These are phyloP conservation scores for Mycalesis mineus DNA, from an alignment of 2,888 invertebrate genomes.

Conservation along the genomic window DNA sequence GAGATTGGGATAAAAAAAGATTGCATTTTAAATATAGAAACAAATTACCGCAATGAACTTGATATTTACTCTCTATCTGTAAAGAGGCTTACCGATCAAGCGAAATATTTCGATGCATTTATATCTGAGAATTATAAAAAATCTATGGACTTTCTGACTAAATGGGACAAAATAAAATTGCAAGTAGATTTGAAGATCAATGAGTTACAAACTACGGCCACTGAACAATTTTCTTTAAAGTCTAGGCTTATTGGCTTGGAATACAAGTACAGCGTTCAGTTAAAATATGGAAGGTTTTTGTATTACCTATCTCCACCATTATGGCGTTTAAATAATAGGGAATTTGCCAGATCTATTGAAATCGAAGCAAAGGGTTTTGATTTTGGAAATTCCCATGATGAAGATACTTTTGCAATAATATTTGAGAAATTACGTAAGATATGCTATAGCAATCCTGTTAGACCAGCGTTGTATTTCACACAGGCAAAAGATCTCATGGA, in stretches of 20 bases:
- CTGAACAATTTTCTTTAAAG: constrained; percentile 50
- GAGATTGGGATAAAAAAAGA: constrained; percentile 67
- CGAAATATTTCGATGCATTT: constrained; percentile 78
- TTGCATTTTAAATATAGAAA: constrained; percentile 72
- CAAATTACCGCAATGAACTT: constrained; percentile 74
- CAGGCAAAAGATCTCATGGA: constrained; percentile 74
- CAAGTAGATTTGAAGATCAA: constrained; percentile 60
- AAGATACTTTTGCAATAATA: constrained; percentile 57
- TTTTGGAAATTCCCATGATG: constrained; percentile 52
- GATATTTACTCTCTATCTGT: constrained; percentile 65
- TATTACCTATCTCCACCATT: constrained; percentile 81
- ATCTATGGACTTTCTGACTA: constrained; percentile 75
- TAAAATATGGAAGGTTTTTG: constrained; percentile 83
- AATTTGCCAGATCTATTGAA: constrained; percentile 64
- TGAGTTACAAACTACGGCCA: constrained; percentile 64
- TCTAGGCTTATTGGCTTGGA: constrained; percentile 79
- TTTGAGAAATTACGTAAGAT: constrained; percentile 72
- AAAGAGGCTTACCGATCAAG: constrained; percentile 70
- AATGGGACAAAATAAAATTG: constrained; percentile 66
- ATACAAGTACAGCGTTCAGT: constrained; percentile 79
- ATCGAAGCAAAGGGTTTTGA: constrained; percentile 68
- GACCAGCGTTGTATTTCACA: constrained; percentile 77
- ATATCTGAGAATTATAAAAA: constrained; percentile 79
- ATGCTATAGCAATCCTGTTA: constrained; percentile 51
- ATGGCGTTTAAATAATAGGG: constrained; percentile 77